Conservation (phyloP, 2,797 vertebrate genomes). For the Catharus ustulatus region DNA sequence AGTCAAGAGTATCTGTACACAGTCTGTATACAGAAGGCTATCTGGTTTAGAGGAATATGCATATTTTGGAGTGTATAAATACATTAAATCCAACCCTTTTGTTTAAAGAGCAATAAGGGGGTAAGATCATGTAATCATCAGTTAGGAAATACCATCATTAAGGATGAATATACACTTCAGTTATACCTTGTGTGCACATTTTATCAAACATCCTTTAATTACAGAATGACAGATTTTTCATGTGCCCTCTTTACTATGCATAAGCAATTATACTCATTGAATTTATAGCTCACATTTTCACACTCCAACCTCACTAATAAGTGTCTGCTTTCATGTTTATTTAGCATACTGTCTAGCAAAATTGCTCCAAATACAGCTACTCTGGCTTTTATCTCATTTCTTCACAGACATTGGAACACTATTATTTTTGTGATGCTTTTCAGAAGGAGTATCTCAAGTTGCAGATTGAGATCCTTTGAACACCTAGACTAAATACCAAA, state of each 20-base stretch:
- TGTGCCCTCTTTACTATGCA: background rate
- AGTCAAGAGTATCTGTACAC: background rate
- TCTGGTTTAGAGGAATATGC: background rate
- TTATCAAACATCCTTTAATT: slow-evolving; percentile 21
- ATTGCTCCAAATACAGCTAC: background rate
- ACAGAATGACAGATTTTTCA: background rate
- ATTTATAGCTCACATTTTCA: background rate
- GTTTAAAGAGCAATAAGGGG: background rate
- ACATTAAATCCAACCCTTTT: background rate
- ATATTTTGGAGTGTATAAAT: background rate
- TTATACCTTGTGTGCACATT: background rate
- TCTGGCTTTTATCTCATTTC: background rate
- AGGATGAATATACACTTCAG: background rate
- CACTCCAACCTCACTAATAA: background rate
- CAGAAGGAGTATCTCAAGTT: background rate
- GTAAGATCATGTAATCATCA: background rate
- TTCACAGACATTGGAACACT: background rate
- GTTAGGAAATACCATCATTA: background rate
- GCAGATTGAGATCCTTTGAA: background rate
- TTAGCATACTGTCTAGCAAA: background rate
- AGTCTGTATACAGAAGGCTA: background rate
- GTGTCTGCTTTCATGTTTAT: background rate
- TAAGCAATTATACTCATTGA: background rate
- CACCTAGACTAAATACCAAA: background rate
- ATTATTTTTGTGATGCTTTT: background rate